Conservation (phyloP, 2,888 invertebrate species). For the Ennomos quercinarius region DNA sequence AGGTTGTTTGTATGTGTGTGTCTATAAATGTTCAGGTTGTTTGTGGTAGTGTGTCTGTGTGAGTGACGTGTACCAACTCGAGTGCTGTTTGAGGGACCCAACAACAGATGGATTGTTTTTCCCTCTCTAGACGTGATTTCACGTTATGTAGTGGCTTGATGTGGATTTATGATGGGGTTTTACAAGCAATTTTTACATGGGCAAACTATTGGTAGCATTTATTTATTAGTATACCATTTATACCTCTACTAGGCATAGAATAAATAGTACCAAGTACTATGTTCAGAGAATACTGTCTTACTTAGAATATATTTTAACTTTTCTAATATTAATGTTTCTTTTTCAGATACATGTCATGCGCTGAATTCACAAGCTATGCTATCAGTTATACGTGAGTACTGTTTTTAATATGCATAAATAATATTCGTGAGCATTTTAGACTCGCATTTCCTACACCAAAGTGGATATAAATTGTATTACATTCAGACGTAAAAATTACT, state of each 20-base stretch:
- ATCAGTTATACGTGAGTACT: conserved; percentile 73
- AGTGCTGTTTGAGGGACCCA: conserved; percentile 56
- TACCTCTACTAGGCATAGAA: no score
- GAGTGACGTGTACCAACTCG: conserved; percentile 48
- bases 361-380: conserved; percentile 80
- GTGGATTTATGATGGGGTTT: conserved; percentile 34
- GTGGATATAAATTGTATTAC: no score
- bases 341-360: conserved; percentile 83
- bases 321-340: conserved; percentile 32
- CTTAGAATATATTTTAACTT: conserved; percentile 22
- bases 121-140: conserved; percentile 54
- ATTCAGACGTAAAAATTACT: no score
- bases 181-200: conserved; percentile 24
- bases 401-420: no score
- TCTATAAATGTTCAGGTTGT: conserved; percentile 20
- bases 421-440: no score
- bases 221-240: no score
- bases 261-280: no score
- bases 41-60: conserved; percentile 37
- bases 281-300: not conserved
- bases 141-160: conserved; percentile 52
- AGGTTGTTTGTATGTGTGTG: conserved; percentile 29
- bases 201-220: no score
- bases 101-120: conserved; percentile 65
- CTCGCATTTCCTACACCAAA: no score